Conservation (phyloP, 2,113 vertebrate species). For the Bothrops jararaca region DNA sequence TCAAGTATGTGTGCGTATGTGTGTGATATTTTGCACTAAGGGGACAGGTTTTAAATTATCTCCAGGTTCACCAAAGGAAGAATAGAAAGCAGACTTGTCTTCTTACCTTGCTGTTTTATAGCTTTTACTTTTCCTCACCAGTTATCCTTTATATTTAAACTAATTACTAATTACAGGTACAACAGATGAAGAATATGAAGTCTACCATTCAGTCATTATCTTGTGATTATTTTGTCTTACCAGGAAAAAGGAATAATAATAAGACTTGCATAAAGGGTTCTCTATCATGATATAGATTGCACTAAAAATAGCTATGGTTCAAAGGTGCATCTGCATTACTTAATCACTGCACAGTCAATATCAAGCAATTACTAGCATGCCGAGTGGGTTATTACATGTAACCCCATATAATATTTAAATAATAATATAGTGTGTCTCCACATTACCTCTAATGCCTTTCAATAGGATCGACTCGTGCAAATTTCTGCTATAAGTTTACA, state of each 20-base stretch:
- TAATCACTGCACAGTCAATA: background rate
- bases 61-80: background rate
- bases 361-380: background rate
- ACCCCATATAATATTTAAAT: background rate
- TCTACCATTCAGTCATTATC: background rate
- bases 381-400: background rate
- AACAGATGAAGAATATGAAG: background rate
- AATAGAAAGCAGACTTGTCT: background rate
- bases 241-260: background rate
- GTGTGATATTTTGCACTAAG: background rate
- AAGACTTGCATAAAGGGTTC: background rate
- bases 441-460: background rate
- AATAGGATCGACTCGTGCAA: background rate
- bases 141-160: background rate
- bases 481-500: background rate
- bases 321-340: background rate
- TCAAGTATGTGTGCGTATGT: background rate
- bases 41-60: background rate
- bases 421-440: background rate
- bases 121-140: background rate
- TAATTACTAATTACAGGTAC: background rate
- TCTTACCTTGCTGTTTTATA: background rate
- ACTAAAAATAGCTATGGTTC: background rate
- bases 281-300: background rate
- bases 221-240: background rate